phyloP scores from a whole-genome alignment of 2,113 vertebrate genomes.

The Machaerirhynchus nigripectus region DNA sequence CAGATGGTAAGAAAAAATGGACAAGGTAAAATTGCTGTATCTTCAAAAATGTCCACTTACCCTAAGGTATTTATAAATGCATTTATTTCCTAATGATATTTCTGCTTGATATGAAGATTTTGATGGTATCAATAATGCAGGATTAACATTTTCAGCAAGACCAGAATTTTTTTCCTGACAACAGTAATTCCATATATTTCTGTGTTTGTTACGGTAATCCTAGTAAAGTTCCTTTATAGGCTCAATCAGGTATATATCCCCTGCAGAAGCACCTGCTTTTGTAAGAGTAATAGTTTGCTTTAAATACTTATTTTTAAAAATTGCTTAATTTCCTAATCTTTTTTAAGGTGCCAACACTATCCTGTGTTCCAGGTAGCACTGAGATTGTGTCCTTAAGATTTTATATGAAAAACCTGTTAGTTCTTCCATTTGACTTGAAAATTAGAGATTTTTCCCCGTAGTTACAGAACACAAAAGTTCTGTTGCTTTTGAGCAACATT shows the following conservation, averaged over 20 bases:
- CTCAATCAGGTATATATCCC: background rate
- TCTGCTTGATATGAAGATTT: background rate
- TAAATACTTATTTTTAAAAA: background rate
- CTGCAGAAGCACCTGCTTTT: background rate
- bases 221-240: background rate
- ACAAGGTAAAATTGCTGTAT: background rate
- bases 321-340: background rate
- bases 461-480: background rate
- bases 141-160: background rate
- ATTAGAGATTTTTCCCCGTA: background rate
- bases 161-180: background rate
- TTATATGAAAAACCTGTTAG: background rate
- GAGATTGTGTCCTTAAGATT: background rate
- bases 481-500: background rate
- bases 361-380: background rate
- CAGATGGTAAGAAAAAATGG: background rate
- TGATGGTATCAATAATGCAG: background rate
- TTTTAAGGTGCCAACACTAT: background rate
- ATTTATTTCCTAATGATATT: background rate
- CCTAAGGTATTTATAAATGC: background rate
- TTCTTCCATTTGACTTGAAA: background rate
- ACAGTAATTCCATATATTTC: background rate
- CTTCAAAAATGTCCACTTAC: background rate
- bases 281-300: background rate
- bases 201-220: background rate